These are phyloP conservation scores for Catostylus mosaicus DNA, from an alignment of 30 jellyfish, hydroid and myxozoan genomes.

Conservation along the genomic window DNA sequence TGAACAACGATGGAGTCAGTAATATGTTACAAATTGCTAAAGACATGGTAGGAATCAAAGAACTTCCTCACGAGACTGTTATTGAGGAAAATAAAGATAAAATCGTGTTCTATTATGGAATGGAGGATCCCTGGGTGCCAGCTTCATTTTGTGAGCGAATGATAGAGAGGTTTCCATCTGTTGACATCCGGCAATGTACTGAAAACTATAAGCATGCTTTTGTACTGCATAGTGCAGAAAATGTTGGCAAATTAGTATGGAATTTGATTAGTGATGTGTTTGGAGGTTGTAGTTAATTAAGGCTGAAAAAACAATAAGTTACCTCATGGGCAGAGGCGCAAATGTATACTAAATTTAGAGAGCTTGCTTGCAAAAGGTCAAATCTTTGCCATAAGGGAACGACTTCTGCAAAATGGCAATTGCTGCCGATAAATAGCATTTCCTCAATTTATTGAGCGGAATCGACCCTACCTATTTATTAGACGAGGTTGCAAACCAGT, in stretches of 20 bases:
- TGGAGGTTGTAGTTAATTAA: no score
- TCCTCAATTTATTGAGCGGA: no score
- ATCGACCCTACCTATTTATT: no score
- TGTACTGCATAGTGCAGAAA: conserved; percentile 38
- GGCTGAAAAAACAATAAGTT: no score
- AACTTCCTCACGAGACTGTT: conserved; percentile 21
- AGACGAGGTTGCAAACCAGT: no score
- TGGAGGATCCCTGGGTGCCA: conserved; percentile 73
- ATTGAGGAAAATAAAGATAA: conserved; percentile 33
- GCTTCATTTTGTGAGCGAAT: conserved; percentile 46
- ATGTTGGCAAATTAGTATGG: conserved; percentile 41
- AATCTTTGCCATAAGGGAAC: no score
- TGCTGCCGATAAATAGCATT: no score
- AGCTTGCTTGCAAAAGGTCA: no score
- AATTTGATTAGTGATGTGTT: conserved; percentile 10
- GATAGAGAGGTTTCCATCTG: conserved; percentile 66
- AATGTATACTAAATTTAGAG: no score
- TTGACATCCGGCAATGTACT: conserved; percentile 39
- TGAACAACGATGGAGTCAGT: conserved; percentile 49
- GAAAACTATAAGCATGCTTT: conserved; percentile 65
- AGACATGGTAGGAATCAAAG: conserved; percentile 51
- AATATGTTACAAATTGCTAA: conserved; percentile 65
- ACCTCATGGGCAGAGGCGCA: no score
- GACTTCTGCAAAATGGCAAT: no score
- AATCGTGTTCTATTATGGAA: conserved; percentile 69